Percentiles rank a stretch among this genome's conserved stretches.
Evolutionary conservation across 2,888 invertebrate species (phyloP).

Genomic region (Ditylenchus weischeri): DNA sequence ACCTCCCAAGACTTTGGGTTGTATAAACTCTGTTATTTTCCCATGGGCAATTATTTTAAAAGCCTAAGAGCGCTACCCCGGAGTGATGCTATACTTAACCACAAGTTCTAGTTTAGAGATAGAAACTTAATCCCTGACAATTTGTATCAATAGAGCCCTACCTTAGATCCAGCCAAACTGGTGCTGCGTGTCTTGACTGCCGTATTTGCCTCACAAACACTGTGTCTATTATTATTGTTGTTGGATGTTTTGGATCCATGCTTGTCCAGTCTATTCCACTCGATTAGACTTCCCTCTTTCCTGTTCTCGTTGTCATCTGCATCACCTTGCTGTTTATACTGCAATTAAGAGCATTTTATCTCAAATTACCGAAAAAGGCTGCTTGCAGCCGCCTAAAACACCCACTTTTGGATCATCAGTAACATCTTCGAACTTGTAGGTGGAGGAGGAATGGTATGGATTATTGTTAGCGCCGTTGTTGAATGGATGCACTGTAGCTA

Average conservation of each 20-base stretch:
- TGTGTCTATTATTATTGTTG: slow-evolving; percentile 6
- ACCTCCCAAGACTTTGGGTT: too few relatives aligned
- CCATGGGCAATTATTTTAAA: too few relatives aligned
- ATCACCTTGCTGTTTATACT: slow-evolving; percentile 30
- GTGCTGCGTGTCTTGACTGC: neutral
- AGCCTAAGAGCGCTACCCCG: too few relatives aligned
- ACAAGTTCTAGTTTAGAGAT: too few relatives aligned
- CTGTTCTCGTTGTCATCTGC: slow-evolving; percentile 29
- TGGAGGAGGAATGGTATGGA: slow-evolving; percentile 26
- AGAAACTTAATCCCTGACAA: too few relatives aligned
- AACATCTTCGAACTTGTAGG: slow-evolving; percentile 50
- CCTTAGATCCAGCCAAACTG: too few relatives aligned
- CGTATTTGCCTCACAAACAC: neutral
- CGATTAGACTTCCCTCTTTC: slow-evolving; percentile 47
- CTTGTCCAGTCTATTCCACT: slow-evolving; percentile 38
- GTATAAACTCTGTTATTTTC: too few relatives aligned
- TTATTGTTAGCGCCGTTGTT: slow-evolving; percentile 25
- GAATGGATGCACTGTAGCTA: slow-evolving; percentile 42
- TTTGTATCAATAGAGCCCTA: too few relatives aligned
- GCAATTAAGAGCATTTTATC: neutral
- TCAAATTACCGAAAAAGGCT: neutral
- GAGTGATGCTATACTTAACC: too few relatives aligned
- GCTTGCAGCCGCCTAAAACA: too few relatives aligned
- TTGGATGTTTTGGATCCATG: slow-evolving; percentile 14
- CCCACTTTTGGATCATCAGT: slow-evolving; percentile 51